These are phyloP conservation scores for Drosophila sechellia DNA, from an alignment of 1,140 invertebrate species.

Conservation along the genomic window DNA sequence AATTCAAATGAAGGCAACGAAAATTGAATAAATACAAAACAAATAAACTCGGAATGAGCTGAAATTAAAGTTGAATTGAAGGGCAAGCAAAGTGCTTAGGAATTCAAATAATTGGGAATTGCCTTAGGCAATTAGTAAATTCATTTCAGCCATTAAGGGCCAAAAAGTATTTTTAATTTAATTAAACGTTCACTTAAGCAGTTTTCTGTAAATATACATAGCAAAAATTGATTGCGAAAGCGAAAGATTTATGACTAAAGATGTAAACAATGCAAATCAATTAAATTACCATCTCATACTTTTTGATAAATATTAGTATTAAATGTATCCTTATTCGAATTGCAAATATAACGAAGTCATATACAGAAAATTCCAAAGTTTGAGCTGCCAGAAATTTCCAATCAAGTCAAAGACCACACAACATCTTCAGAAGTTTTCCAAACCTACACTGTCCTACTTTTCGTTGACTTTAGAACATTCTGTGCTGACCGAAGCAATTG, in stretches of 20 bases:
- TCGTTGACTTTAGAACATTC: slow-evolving; percentile 9
- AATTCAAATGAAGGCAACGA: slow-evolving; percentile 25
- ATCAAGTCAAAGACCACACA: slow-evolving; percentile 4
- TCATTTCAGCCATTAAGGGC: background rate
- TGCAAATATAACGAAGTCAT: too few relatives aligned
- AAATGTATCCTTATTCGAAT: too few relatives aligned
- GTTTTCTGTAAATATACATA: background rate
- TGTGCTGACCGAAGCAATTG: slow-evolving; percentile 13
- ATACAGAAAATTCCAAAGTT: background rate
- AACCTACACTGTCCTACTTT: background rate
- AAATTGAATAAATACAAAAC: slow-evolving; percentile 12
- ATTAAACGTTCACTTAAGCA: too few relatives aligned
- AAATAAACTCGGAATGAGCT: slow-evolving; percentile 12
- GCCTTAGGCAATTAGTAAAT: background rate
- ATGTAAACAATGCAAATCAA: background rate
- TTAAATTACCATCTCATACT: background rate
- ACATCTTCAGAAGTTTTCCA: background rate
- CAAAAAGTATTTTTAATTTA: background rate
- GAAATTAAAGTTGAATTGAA: slow-evolving; percentile 3
- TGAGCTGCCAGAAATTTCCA: background rate
- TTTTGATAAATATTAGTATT: too few relatives aligned
- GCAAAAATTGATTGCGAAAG: background rate
- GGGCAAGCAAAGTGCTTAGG: background rate
- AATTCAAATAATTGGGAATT: slow-evolving; percentile 1
- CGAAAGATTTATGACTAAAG: slow-evolving; percentile 2